Conservation (phyloP, 2,888 invertebrate species). For the Rapana venosa region DNA sequence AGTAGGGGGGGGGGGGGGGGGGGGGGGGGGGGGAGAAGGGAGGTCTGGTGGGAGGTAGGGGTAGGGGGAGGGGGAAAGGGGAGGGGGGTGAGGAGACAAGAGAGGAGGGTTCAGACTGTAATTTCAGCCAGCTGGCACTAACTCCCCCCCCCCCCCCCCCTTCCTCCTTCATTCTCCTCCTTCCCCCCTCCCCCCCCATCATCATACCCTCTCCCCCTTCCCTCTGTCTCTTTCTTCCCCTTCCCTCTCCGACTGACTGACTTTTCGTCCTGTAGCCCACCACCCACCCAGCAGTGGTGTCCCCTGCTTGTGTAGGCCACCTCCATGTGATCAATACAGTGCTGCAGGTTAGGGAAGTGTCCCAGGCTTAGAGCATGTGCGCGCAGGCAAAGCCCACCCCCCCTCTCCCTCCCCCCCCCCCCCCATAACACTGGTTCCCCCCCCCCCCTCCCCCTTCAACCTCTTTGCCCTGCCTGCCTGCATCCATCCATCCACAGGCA, state of each 20-base stretch:
- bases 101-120: background rate
- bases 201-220: too few species aligned
- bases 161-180: too few species aligned
- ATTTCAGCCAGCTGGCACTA: slow-evolving; percentile 35
- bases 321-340: slow-evolving; percentile 1
- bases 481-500: background rate
- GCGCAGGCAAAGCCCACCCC: background rate
- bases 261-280: background rate
- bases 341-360: background rate
- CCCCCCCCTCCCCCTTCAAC: background rate
- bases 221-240: background rate
- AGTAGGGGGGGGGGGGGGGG: background rate
- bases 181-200: too few species aligned
- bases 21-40: background rate
- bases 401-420: background rate
- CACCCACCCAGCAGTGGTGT: background rate
- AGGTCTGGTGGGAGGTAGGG: background rate
- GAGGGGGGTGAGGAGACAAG: background rate
- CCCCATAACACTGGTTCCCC: background rate
- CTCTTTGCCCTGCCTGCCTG: background rate
- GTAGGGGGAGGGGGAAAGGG: background rate
- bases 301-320: background rate
- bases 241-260: background rate
- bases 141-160: background rate
- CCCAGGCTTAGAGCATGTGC: background rate